Conservation (phyloP, 2,888 invertebrate genomes). For the Epistrophe grossulariae region DNA sequence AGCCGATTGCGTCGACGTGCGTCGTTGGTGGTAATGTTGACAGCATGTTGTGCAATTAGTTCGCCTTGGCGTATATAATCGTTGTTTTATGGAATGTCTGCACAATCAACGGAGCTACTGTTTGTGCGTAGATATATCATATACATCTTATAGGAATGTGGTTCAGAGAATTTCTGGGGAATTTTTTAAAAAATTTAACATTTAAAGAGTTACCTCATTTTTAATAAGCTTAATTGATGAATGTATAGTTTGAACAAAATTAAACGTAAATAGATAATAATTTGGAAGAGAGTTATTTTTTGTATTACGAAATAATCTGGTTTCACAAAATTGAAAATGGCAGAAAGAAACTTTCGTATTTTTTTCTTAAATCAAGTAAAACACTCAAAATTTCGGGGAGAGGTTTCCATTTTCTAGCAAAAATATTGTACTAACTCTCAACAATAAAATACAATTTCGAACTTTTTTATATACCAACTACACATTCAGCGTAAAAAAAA, state of each 20-base stretch:
- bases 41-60: constrained; percentile 52
- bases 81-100: constrained; percentile 50
- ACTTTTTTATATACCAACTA: no score
- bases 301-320: background rate
- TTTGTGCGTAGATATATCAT: background rate
- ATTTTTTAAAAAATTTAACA: constrained; percentile 31
- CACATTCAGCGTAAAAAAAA: no score
- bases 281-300: background rate
- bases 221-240: constrained; percentile 2
- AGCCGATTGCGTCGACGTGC: background rate
- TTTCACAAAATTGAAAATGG: background rate
- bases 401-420: no score
- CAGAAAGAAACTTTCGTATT: background rate
- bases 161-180: constrained; percentile 27
- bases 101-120: background rate
- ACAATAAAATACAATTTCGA: no score
- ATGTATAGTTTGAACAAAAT: background rate
- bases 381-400: no score
- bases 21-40: constrained; percentile 28
- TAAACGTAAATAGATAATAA: background rate
- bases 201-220: constrained; percentile 19
- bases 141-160: constrained; percentile 34
- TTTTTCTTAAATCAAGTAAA: no score
- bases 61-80: constrained; percentile 53
- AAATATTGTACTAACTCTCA: no score